These are phyloP conservation scores for Acrocephalus scirpaceus DNA, from an alignment of 2,797 vertebrate genomes.

Conservation along the genomic window DNA sequence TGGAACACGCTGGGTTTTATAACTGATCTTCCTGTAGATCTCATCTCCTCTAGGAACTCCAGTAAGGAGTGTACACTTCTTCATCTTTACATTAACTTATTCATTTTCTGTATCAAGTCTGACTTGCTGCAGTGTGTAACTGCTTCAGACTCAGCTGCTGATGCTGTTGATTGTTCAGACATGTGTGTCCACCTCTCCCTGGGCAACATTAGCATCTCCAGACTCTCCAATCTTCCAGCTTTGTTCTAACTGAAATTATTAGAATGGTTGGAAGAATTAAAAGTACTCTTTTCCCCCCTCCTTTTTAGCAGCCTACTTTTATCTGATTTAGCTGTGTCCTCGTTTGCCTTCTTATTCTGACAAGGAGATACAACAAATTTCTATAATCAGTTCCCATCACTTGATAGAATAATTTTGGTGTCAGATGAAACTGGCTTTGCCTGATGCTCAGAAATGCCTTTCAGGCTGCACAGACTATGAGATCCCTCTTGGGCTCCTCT, in stretches of 20 bases:
- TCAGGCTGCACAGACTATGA: background rate
- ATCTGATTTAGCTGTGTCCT: constrained; percentile 47
- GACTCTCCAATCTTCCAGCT: background rate
- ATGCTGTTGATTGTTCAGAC: background rate
- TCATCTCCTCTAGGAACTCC: background rate
- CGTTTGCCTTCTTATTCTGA: constrained; percentile 40
- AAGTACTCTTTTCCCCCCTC: background rate
- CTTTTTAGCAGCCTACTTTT: constrained; percentile 19
- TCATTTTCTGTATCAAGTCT: background rate
- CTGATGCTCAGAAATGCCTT: constrained; percentile 10
- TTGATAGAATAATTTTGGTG: constrained; percentile 30
- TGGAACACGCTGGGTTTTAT: background rate
- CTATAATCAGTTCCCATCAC: constrained; percentile 44
- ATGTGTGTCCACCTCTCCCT: background rate
- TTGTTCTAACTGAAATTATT: background rate
- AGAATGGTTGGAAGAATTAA: background rate
- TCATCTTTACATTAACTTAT: background rate
- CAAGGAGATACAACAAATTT: constrained; percentile 40
- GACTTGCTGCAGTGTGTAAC: background rate
- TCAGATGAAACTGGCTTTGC: constrained; percentile 9
- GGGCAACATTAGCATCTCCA: background rate
- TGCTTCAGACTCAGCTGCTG: background rate
- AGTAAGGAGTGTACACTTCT: background rate
- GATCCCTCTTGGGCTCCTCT: background rate
- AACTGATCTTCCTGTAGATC: background rate